Conservation (phyloP, 2,888 invertebrate genomes). For the Drosophila monieri region DNA sequence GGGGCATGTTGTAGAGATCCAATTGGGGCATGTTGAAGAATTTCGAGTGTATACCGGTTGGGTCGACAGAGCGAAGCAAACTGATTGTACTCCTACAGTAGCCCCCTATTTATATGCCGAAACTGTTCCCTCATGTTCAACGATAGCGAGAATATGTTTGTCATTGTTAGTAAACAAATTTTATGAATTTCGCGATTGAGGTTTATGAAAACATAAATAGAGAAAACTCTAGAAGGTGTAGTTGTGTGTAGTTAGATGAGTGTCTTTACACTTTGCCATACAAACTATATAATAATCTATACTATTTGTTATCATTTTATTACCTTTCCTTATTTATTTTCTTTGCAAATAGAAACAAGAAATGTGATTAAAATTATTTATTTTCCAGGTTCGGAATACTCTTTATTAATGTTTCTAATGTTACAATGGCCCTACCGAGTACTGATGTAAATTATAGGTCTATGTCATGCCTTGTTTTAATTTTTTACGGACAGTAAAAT, state of each 20-base stretch:
- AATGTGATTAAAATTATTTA: too few relatives aligned
- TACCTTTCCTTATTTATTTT: too few relatives aligned
- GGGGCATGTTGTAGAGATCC: slow-evolving; percentile 55
- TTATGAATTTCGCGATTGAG: not conserved
- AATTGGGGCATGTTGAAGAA: slow-evolving; percentile 20
- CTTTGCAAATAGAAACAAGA: too few relatives aligned
- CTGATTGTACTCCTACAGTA: not conserved
- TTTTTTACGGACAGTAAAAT: too few relatives aligned
- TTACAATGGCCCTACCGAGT: too few relatives aligned
- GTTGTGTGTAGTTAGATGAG: not conserved
- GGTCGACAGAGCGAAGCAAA: not conserved
- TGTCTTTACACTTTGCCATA: not conserved
- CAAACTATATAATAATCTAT: too few relatives aligned
- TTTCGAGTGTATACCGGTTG: not conserved
- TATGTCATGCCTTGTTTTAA: too few relatives aligned
- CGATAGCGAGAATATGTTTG: slow-evolving; percentile 1
- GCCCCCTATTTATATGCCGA: not conserved
- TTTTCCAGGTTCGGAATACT: not conserved
- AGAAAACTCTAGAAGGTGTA: not conserved
- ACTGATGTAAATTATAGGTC: too few relatives aligned
- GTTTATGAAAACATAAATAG: not conserved
- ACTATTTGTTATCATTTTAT: too few relatives aligned
- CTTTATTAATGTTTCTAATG: too few relatives aligned
- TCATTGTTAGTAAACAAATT: slow-evolving; percentile 5
- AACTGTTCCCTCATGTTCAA: not conserved